A percentile compares a stretch with the other conserved stretches of the same genome.
These are phyloP conservation scores for Monarcha castaneiventris DNA, from an alignment of 2,113 vertebrate species.

Conservation along the genomic window DNA sequence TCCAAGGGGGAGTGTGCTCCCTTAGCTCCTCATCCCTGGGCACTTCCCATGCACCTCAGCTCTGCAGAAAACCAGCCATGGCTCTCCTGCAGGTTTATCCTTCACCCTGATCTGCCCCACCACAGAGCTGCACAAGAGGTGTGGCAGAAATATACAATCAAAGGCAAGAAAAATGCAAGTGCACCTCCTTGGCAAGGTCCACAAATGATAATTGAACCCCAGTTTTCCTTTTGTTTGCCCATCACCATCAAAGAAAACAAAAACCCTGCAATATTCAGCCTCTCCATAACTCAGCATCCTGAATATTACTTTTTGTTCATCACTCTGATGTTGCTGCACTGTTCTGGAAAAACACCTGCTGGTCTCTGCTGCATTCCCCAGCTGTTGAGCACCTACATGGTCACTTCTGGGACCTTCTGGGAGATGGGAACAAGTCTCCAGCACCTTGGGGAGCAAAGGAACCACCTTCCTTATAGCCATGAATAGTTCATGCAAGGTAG, in stretches of 20 bases:
- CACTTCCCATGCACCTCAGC: not conserved
- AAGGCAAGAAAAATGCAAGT: not conserved
- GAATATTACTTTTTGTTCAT: not conserved
- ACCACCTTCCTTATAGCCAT: not conserved
- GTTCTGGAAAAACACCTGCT: fast-evolving
- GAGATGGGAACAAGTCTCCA: not conserved
- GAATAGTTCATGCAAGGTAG: fast-evolving
- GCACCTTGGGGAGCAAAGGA: not conserved
- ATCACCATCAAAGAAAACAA: not conserved
- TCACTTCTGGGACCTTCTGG: not conserved
- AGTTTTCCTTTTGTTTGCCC: not conserved
- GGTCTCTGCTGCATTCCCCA: not conserved
- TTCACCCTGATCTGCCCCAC: not conserved
- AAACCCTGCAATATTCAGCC: not conserved
- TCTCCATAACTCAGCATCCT: not conserved
- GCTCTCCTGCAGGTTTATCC: not conserved
- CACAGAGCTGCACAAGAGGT: not conserved
- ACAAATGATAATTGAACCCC: fast-evolving
- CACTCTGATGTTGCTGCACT: not conserved
- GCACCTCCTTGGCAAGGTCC: not conserved
- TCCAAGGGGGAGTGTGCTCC: not conserved
- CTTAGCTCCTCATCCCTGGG: not conserved
- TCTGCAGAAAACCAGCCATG: not conserved
- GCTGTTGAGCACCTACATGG: fast-evolving
- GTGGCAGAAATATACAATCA: fast-evolving